Base-by-base conservation (phyloP, 1,140 invertebrate genomes). In the Megalopta genalis region DNA sequence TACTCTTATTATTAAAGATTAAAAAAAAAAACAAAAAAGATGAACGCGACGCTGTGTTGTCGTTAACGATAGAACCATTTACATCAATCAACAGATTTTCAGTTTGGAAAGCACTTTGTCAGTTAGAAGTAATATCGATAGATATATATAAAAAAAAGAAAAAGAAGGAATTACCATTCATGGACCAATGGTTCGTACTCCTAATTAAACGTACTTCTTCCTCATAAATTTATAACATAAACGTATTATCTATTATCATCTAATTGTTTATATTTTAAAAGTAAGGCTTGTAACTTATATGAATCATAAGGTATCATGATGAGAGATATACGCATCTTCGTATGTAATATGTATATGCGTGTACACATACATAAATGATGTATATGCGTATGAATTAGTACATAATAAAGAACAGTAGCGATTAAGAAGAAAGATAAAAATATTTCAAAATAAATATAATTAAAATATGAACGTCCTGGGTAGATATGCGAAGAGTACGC, bases 401-500 rank as follows among this genome's bases (percentile, higher is more conserved):
- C 74, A 75, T 82, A 70, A 70, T 65, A 59, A 79, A 46, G 4
- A 32, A 32, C 32, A 70, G 74, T 89, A 90, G 83, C 72, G 84
- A 84, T 88, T 87, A 90, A 86, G 88, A 82, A 32, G 80, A 87
- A 88, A 87, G 77, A 82, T 80, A 86, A 87, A 86, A 83, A 88
- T 86, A 87, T 86, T 84, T 88, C 83, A 83, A 88, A 88, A 86
- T 87, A 80, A 86, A 88, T 90, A 90, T 90, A 89, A 89, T 90
- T 91, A 90, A 91, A 89, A 88, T 90, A 91, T 92, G 78, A 87
- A 86, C 88, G 81, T 91, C 86, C 85, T 90, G 86, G 87, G 87
- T 88, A 90, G 66, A 84, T 83, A 82, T 83, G 86, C 82, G 78
- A 81, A 71, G 80, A 78, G 85, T 86, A 82, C 87, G 83, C 82